Base-by-base conservation (phyloP, 2,888 invertebrate species). In the Eustalomyia histrio region DNA sequence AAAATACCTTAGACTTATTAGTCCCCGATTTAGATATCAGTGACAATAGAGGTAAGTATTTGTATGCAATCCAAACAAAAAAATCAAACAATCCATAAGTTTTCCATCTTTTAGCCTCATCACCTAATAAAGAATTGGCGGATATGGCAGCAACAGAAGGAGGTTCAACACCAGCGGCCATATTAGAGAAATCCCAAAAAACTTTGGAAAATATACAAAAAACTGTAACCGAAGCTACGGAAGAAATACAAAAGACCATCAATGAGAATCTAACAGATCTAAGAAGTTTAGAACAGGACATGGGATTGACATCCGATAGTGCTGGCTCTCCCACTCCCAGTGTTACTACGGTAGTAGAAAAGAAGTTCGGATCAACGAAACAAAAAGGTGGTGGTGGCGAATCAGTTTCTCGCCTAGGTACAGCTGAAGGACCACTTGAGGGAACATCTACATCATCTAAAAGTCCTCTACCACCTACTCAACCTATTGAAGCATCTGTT, bases 101-200 rank as follows among this genome's bases (percentile, higher is more conserved):
- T 55, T 60, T 14, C 29, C 1, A 6, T 29, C 29, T 1, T 29
- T 29, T 29, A 75, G 72, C 65, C 18, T 16, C 69, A 2, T 65
- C 92, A 47, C 92, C 92, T 8, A 92, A 92, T 3, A 92, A 92
- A 83, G 92, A 93, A 85, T 84, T 92, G 76, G 69, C 81, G 63
- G 84, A 82, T 68, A 74, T 82, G 53, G 83, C 75, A 18, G 52
- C 57, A 39, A 47, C 47, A 17, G 73, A 76, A 29, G 79, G 79
- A 29, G 52, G 68, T 7, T 73, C 76, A 0, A 52, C 79, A 52
- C 83, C 83, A 0, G 80, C 83, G 9, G 80, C 79, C 16, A 89
- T 89, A 76, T 82, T 89, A 29, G 89, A 89, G 73, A 89, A 88
- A 79, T 88, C 89, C 0, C 88, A 88, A 73, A 89, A 87, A 80